Percentiles rank a stretch among this genome's conserved stretches.
phyloP scores from a whole-genome alignment of 2,888 invertebrate species.

The Lithodes maja region DNA sequence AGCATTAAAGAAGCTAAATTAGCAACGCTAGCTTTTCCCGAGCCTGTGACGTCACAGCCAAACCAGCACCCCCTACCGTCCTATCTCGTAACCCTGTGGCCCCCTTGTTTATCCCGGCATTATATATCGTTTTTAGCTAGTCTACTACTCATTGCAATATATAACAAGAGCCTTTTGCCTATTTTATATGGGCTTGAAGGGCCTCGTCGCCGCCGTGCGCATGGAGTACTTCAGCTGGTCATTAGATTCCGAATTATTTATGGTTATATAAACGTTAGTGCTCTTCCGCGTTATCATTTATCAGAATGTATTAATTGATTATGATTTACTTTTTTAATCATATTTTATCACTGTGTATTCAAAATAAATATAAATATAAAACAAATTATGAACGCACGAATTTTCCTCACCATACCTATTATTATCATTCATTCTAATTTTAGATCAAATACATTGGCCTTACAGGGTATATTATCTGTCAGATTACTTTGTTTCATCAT shows the following conservation, averaged over 20 bases:
- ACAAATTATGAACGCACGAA: too few species aligned
- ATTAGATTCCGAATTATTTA: slow-evolving; percentile 5
- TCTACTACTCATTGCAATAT: neutral
- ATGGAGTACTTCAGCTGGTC: neutral
- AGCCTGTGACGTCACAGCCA: slow-evolving; percentile 56
- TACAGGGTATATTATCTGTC: too few species aligned
- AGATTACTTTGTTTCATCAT: too few species aligned
- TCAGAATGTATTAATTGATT: too few species aligned
- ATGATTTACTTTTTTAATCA: too few species aligned
- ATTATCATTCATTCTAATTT: too few species aligned
- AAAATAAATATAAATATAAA: too few species aligned
- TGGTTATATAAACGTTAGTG: neutral
- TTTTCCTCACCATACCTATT: too few species aligned
- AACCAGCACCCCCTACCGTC: neutral
- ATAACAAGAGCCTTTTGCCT: neutral
- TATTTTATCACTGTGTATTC: too few species aligned
- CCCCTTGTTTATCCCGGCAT: neutral
- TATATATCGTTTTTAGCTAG: neutral
- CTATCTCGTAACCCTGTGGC: neutral
- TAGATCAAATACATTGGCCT: too few species aligned
- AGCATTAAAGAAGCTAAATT: too few species aligned
- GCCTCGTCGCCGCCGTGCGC: neutral
- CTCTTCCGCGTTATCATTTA: too few species aligned
- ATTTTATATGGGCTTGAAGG: neutral
- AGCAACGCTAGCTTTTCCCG: neutral